Conservation (phyloP, 2,888 invertebrate genomes). For the Apodemia zela region DNA sequence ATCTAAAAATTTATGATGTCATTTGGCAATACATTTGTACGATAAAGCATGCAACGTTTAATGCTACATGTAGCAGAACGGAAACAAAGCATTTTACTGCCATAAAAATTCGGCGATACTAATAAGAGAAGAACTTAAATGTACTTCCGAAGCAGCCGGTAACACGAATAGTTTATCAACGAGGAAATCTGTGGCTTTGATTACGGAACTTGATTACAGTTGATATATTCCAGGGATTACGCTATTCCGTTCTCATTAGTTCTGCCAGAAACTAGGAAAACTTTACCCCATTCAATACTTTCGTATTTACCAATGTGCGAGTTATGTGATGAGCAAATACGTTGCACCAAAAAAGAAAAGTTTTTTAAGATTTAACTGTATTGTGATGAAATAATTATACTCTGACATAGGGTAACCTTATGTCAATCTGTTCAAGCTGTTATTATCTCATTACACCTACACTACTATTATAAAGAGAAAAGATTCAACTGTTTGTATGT, state of each 20-base stretch:
- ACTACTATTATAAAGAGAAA: too few species aligned
- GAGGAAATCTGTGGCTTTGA: slow-evolving; percentile 11
- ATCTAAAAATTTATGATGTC: slow-evolving; percentile 17
- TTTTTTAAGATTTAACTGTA: too few species aligned
- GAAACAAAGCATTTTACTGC: slow-evolving; percentile 35
- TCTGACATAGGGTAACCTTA: too few species aligned
- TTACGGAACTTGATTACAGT: slow-evolving; percentile 8
- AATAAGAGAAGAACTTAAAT: slow-evolving; percentile 43
- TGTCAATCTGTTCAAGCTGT: too few species aligned
- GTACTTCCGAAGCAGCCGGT: slow-evolving; percentile 52
- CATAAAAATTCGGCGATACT: slow-evolving; percentile 41
- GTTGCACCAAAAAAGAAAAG: neutral
- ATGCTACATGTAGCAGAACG: slow-evolving; percentile 28
- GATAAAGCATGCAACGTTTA: slow-evolving; percentile 22
- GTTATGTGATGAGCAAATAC: slow-evolving; percentile 1
- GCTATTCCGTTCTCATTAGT: slow-evolving; percentile 15
- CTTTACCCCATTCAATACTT: neutral
- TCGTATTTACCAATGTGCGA: neutral
- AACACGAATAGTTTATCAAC: slow-evolving; percentile 45
- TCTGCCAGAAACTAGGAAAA: slow-evolving; percentile 1
- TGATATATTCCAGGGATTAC: slow-evolving; percentile 10
- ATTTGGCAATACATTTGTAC: slow-evolving; percentile 16
- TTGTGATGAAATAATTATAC: too few species aligned
- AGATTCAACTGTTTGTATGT: too few species aligned
- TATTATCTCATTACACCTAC: too few species aligned